Base-by-base conservation (phyloP, 2,888 invertebrate genomes). In the Heterodera filipjevi region DNA sequence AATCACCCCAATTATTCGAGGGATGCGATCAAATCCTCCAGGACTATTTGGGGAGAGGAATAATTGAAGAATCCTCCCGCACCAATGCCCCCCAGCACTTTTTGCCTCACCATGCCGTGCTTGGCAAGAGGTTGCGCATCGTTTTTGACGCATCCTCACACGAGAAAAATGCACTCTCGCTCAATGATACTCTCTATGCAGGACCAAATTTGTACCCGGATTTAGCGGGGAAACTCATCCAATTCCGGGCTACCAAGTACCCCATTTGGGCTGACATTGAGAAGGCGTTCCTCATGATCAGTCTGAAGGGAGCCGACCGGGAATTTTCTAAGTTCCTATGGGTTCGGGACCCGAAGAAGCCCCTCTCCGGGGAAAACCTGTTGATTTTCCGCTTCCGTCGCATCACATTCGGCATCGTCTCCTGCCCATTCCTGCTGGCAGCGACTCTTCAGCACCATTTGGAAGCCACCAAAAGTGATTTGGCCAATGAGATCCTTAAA, bases 151-250 rank as follows among this genome's bases (percentile, higher is more conserved):
- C 39, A 3, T 39, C 39, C 10, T 39, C 39, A 3, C 39, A 39
- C 10, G 39, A 39, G 10, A 3, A 10, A 39, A 10, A 39, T 10
- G 3, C 30, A 19, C 33, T 22, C 12, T 81, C 83, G 0, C 73
- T 85, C 1, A 85, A 85, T 78, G 80, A 83, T 14, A 79, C 78
- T 10, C 70, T 82, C 0, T 70, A 53, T 19, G 46, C 72, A 12
- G 85, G 83, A 27, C 82, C 84, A 3, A 59, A 76, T 3, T 27
- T 79, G 0, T 66, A 83, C 0, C 77, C 68, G 30, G 70, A 79
- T 2, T 70, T 82, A 27, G 16, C 46, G 0, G 79, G 79, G 0
- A 77, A 84, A 16, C 32, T 84, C 3, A n/a, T 85, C 12, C 70
- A 78, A n/a, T 66, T 81, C 19, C 70, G 85, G 16, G 35, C 66